Base-by-base conservation (phyloP, 92 coral and sea anemone species). In the Phenganax subtilis region DNA sequence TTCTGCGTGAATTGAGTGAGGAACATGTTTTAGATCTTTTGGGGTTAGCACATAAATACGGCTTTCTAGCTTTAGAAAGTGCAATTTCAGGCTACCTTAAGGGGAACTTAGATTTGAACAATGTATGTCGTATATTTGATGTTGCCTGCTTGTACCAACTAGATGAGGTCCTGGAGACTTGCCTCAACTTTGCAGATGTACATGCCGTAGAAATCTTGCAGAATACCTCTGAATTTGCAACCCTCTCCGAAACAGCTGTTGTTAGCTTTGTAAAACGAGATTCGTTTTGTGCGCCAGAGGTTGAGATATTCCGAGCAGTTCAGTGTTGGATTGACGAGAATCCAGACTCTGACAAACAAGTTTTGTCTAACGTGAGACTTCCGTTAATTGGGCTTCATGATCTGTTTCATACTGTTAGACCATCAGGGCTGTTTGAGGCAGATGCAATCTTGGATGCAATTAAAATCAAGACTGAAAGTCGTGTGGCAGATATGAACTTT, bases 251-350 rank as follows among this genome's bases (percentile, higher is more conserved):
- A 77, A 63, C 89, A 16, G 93, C 91, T 1, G 82, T 94, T 72
- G 74, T 90, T 64, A 93, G 91, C 68, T 87, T 94, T 8, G 89
- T 92, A 1, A 88, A 89, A 80, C 88, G 98, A 83, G 98, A 94
- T 86, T 94, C 98, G 51, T 94, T 94, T 80, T 94, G 98, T 82
- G 98, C 98, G 37, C 96, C 98, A 10, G 98, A 94, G 72, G 96
- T 92, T 25, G 91, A 94, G 25, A 90, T 94, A 15, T 92, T 94
- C 71, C 89, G 92, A 69, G 94, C 98, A 7, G 96, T 94, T 15
- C 70, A 83, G 53, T 92, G 88, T 28, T 94, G 98, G 98, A 88
- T 94, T 29, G 91, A 86, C 75, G 82, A 89, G 12, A 91, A 93
- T 62, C 89, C 85, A 51, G 97, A 84, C 65, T 68, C 77, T 14